phyloP scores from a whole-genome alignment of 2,797 vertebrate genomes.

The Chaetophractus vellerosus region DNA sequence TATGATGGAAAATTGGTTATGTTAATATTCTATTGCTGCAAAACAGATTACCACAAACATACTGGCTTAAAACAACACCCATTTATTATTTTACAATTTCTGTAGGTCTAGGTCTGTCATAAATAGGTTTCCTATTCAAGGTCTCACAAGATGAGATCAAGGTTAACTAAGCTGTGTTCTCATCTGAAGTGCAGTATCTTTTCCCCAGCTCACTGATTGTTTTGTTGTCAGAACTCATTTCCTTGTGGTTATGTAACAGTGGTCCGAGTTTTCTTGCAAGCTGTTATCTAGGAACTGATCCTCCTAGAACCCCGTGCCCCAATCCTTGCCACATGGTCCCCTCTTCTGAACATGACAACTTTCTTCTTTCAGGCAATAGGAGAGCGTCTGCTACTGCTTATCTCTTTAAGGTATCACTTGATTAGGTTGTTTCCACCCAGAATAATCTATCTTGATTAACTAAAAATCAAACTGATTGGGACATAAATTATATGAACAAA shows the following conservation, averaged over 20 bases:
- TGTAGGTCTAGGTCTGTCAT: not conserved
- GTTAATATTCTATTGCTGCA: not conserved
- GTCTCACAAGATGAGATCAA: not conserved
- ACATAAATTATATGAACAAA: not conserved
- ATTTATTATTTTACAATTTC: not conserved
- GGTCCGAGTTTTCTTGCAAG: not conserved
- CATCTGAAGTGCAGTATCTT: not conserved
- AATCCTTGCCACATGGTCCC: not conserved
- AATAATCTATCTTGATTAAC: not conserved
- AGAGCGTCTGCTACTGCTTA: not conserved
- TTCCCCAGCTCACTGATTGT: not conserved
- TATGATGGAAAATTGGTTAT: not conserved
- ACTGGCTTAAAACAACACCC: not conserved
- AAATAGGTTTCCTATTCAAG: not conserved
- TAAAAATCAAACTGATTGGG: not conserved
- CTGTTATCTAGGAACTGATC: not conserved
- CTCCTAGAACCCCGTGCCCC: accelerated
- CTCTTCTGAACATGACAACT: not conserved
- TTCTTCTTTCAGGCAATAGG: not conserved
- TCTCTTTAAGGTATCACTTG: not conserved
- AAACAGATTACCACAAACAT: not conserved
- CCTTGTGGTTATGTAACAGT: not conserved
- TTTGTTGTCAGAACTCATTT: not conserved
- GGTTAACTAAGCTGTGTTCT: not conserved
- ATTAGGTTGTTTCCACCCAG: accelerated